Conservation (phyloP, 2,113 vertebrate genomes). For the Hydrochoerus hydrochaeris region DNA sequence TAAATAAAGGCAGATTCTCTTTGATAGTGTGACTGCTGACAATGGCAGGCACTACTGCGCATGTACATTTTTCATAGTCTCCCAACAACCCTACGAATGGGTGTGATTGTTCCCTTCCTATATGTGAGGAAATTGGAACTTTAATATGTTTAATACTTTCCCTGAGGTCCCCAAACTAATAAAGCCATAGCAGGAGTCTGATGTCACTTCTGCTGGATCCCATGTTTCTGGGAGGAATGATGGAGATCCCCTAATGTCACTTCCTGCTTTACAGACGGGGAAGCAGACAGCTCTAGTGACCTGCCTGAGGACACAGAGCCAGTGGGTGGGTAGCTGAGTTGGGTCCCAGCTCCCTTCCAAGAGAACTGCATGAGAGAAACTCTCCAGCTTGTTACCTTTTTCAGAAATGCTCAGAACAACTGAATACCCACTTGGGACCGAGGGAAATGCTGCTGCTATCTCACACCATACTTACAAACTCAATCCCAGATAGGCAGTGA, state of each 20-base stretch:
- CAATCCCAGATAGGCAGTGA: neutral
- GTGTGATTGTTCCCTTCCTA: neutral
- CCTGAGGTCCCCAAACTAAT: constrained; percentile 32
- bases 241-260: neutral
- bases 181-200: constrained; percentile 2
- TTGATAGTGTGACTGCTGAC: neutral
- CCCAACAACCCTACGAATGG: neutral
- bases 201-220: constrained; percentile 9
- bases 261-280: neutral
- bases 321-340: neutral
- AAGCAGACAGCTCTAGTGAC: neutral
- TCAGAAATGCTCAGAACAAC: neutral
- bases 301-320: neutral
- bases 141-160: neutral
- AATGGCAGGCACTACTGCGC: neutral
- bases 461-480: neutral
- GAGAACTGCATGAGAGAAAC: neutral
- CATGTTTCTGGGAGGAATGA: neutral
- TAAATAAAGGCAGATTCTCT: constrained; percentile 6
- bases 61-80: neutral
- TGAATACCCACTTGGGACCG: neutral
- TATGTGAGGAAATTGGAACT: constrained; percentile 47
- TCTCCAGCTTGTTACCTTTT: neutral
- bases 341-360: neutral
- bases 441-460: neutral